Percentiles rank a stretch among this genome's conserved stretches.
These are phyloP conservation scores for Ellobium chinense DNA, from an alignment of 2,888 invertebrate species.

Conservation along the genomic window DNA sequence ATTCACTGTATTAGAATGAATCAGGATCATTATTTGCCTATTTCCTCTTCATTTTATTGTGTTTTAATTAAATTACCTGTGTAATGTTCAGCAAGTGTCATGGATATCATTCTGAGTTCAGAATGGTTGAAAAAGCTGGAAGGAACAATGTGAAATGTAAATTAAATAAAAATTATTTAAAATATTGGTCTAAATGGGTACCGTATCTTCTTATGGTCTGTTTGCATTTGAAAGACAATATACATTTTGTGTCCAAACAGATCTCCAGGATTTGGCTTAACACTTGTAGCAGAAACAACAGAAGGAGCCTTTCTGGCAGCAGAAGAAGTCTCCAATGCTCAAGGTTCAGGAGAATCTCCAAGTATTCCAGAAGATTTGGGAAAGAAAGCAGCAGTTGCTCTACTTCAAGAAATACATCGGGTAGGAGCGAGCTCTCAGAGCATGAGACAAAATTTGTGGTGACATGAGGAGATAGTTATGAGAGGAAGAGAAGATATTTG, in stretches of 20 bases:
- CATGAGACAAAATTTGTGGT: neutral
- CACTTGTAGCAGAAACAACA: conserved; percentile 93
- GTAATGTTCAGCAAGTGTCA: no score
- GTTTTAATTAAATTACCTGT: no score
- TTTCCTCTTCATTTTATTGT: no score
- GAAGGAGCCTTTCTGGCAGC: conserved; percentile 83
- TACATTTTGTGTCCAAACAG: conserved; percentile 56
- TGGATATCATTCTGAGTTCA: no score
- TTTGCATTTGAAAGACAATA: no score
- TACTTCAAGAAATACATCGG: conserved; percentile 92
- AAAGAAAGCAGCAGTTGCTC: conserved; percentile 86
- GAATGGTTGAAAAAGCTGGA: no score
- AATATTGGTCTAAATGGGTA: neutral
- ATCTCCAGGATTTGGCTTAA: conserved; percentile 90
- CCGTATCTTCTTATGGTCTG: neutral
- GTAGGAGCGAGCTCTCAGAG: conserved; percentile 57
- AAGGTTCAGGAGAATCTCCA: conserved; percentile 81
- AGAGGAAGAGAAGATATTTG: no score
- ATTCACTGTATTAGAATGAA: no score
- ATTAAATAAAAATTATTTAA: no score
- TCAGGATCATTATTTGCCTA: no score
- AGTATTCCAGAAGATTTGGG: conserved; percentile 96
- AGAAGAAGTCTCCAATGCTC: conserved; percentile 79
- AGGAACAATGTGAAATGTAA: neutral
- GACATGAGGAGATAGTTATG: no score